phyloP scores from a whole-genome alignment of 2,888 invertebrate genomes.

The Drosophila fungiperda region DNA sequence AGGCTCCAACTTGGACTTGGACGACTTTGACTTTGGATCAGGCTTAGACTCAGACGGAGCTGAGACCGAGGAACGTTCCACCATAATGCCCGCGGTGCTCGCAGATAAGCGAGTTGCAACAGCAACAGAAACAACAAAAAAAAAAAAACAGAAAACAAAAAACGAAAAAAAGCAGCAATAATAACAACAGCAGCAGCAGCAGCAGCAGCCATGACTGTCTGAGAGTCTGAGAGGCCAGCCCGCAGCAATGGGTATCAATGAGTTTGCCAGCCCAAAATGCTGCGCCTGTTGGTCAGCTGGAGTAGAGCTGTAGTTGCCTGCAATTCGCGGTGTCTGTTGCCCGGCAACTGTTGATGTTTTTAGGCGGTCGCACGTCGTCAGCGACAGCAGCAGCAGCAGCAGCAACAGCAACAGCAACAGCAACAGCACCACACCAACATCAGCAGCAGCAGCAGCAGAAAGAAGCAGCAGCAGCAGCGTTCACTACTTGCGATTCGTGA shows the following conservation, averaged over 20 bases:
- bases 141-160: not conserved
- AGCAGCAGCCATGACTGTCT: constrained; percentile 61
- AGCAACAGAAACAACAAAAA: constrained; percentile 20
- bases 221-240: constrained; percentile 47
- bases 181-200: constrained; percentile 28
- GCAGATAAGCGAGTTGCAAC: constrained; percentile 59
- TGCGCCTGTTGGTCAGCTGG: constrained; percentile 67
- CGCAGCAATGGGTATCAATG: constrained; percentile 75
- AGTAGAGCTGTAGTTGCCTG: constrained; percentile 30
- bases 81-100: constrained; percentile 62
- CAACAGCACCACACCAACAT: constrained; percentile 39
- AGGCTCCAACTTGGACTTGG: constrained; percentile 26
- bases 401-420: constrained; percentile 29
- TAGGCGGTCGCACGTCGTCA: constrained; percentile 82
- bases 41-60: constrained; percentile 21
- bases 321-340: constrained; percentile 58
- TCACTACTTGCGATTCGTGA: constrained; percentile 84
- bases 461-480: constrained; percentile 60
- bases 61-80: constrained; percentile 21
- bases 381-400: constrained; percentile 52
- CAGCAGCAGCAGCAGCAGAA: constrained; percentile 50
- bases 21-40: constrained; percentile 22
- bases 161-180: constrained; percentile 19
- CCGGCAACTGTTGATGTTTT: constrained; percentile 82
- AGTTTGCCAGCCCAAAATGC: constrained; percentile 65